Evolutionary conservation across 1,140 invertebrate genomes (phyloP).

Genomic region (Drosophila nannoptera): DNA sequence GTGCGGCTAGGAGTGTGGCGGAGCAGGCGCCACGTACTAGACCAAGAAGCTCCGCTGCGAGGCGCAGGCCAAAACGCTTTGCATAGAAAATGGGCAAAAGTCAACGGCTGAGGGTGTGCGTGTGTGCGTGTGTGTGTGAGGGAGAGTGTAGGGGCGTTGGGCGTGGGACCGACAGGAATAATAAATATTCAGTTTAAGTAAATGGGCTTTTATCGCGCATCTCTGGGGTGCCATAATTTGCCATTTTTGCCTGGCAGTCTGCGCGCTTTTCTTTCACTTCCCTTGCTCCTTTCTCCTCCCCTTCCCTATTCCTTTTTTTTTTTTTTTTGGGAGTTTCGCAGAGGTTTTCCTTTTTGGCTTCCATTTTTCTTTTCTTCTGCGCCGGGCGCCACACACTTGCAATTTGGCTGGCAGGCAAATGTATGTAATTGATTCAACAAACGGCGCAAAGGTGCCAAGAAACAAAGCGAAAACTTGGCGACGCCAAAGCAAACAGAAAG

Average conservation of each 20-base stretch:
- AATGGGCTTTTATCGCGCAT: constrained; percentile 77
- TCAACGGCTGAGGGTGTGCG: constrained; percentile 34
- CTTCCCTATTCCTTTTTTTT: no score
- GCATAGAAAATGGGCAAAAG: constrained; percentile 70
- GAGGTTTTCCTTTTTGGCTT: constrained; percentile 15
- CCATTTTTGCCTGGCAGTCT: constrained; percentile 72
- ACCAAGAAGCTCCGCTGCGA: constrained; percentile 7
- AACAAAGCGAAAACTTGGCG: constrained; percentile 52
- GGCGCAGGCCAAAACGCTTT: constrained; percentile 52
- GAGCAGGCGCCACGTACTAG: constrained; percentile 42
- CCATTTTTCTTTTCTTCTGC: constrained; percentile 11
- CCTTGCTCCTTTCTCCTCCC: no score
- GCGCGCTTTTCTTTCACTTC: constrained; percentile 37
- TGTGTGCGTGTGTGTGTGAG: neutral
- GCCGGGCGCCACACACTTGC: constrained; percentile 32
- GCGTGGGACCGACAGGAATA: constrained; percentile 71
- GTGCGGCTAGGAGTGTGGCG: constrained; percentile 38
- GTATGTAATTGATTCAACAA: constrained; percentile 76
- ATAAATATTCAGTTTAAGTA: constrained; percentile 78
- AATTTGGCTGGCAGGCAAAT: constrained; percentile 55
- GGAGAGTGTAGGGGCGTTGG: neutral
- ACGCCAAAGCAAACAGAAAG: constrained; percentile 11
- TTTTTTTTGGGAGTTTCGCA: no score
- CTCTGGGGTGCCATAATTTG: constrained; percentile 76
- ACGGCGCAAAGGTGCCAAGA: constrained; percentile 65